Evolutionary conservation across 2,113 vertebrate species (phyloP).

Genomic region (Oncorhynchus kisutch): DNA sequence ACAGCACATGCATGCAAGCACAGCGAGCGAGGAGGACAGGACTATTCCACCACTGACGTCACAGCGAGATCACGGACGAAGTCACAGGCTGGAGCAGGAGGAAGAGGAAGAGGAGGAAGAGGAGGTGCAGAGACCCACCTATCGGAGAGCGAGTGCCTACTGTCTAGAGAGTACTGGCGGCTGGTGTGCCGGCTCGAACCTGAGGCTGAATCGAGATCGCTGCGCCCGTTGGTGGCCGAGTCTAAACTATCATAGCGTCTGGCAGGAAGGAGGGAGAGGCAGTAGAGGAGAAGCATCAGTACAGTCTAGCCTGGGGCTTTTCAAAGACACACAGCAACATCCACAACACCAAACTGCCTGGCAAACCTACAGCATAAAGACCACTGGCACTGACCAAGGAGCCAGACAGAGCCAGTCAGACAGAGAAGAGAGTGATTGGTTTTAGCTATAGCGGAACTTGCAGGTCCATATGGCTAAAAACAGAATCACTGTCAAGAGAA

Average conservation of each 20-base stretch:
- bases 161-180: conserved; percentile 90
- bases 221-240: conserved; percentile 87
- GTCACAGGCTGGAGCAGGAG: conserved; percentile 77
- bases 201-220: conserved; percentile 89
- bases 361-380: conserved; percentile 34
- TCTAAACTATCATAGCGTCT: conserved; percentile 93
- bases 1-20: conserved; percentile 81
- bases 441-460: background rate
- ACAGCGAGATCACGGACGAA: conserved; percentile 70
- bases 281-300: conserved; percentile 80
- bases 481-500: no score
- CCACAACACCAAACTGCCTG: conserved; percentile 19
- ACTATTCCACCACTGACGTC: conserved; percentile 81
- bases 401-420: background rate
- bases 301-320: conserved; percentile 48
- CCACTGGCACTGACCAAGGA: background rate
- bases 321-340: conserved; percentile 41
- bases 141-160: conserved; percentile 88
- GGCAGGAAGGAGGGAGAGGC: conserved; percentile 62
- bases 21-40: conserved; percentile 75
- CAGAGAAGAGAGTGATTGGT: background rate
- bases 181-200: conserved; percentile 86
- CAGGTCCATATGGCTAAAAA: no score
- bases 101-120: conserved; percentile 55
- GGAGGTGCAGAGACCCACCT: conserved; percentile 84